These are phyloP conservation scores for Thermophis baileyi DNA, from an alignment of 2,113 vertebrate species.

Conservation along the genomic window DNA sequence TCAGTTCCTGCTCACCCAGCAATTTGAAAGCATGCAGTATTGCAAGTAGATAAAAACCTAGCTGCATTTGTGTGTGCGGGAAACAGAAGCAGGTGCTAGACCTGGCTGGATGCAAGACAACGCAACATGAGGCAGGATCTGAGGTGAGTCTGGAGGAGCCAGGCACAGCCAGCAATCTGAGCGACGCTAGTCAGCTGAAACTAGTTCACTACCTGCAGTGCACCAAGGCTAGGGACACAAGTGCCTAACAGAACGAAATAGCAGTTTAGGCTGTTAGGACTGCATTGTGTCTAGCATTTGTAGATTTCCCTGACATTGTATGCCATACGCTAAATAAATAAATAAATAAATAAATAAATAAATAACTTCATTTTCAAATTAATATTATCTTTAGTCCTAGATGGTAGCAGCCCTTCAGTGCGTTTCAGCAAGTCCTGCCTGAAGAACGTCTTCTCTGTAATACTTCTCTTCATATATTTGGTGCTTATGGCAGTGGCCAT, in stretches of 20 bases:
- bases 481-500: constrained; percentile 86
- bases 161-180: background rate
- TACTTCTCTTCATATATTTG: constrained; percentile 93
- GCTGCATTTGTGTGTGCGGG: background rate
- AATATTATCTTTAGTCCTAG: constrained; percentile 62
- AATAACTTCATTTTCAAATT: background rate
- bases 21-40: background rate
- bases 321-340: background rate
- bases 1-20: background rate
- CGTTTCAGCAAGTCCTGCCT: constrained; percentile 88
- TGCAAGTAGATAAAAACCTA: background rate
- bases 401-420: constrained; percentile 62
- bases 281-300: background rate
- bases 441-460: constrained; percentile 88
- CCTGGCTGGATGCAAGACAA: background rate
- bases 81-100: background rate
- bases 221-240: background rate
- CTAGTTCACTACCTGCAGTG: background rate
- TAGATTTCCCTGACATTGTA: background rate
- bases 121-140: background rate
- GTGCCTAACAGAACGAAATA: background rate
- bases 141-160: background rate
- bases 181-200: background rate
- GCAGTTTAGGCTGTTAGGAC: background rate
- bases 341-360: background rate